Percentiles rank a stretch among this genome's conserved stretches.
These are phyloP conservation scores for Paraescarpia echinospica DNA, from an alignment of 1,140 invertebrate genomes.

Conservation along the genomic window DNA sequence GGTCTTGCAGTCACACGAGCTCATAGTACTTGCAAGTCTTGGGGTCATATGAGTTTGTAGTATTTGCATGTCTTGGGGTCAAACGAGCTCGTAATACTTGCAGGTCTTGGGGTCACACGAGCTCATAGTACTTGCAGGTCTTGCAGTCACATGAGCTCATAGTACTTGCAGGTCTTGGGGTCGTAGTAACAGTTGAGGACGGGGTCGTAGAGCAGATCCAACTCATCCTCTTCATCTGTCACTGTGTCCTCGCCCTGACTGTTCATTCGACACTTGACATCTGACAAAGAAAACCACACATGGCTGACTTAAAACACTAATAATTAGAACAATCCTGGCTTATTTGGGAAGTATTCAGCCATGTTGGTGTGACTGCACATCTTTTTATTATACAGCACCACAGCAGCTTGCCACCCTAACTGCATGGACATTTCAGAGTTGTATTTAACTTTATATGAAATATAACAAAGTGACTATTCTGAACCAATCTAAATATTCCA, in stretches of 20 bases:
- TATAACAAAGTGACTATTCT: too few relatives aligned
- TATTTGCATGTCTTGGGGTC: slow-evolving; percentile 56
- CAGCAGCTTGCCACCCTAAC: too few relatives aligned
- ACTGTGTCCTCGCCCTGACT: slow-evolving; percentile 11
- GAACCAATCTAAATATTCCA: too few relatives aligned
- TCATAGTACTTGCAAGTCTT: slow-evolving; percentile 53
- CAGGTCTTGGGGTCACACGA: slow-evolving; percentile 55
- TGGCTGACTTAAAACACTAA: too few relatives aligned
- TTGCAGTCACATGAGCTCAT: slow-evolving; percentile 57
- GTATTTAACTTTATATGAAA: too few relatives aligned
- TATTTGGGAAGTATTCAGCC: too few relatives aligned
- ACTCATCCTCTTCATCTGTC: slow-evolving; percentile 48
- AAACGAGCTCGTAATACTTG: slow-evolving; percentile 56
- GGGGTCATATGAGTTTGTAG: slow-evolving; percentile 35
- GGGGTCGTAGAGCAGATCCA: slow-evolving; percentile 56
- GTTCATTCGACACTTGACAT: not conserved
- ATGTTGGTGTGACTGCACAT: too few relatives aligned
- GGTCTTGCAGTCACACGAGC: slow-evolving; percentile 55
- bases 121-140: slow-evolving; percentile 57
- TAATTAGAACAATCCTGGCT: too few relatives aligned
- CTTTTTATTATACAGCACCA: too few relatives aligned
- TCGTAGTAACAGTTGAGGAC: slow-evolving; percentile 58
- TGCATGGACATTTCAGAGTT: too few relatives aligned
- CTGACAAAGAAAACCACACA: not conserved
- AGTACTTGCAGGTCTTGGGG: slow-evolving; percentile 55